These are phyloP conservation scores for Ailurus styani DNA, from an alignment of 2,113 vertebrate species.

Conservation along the genomic window DNA sequence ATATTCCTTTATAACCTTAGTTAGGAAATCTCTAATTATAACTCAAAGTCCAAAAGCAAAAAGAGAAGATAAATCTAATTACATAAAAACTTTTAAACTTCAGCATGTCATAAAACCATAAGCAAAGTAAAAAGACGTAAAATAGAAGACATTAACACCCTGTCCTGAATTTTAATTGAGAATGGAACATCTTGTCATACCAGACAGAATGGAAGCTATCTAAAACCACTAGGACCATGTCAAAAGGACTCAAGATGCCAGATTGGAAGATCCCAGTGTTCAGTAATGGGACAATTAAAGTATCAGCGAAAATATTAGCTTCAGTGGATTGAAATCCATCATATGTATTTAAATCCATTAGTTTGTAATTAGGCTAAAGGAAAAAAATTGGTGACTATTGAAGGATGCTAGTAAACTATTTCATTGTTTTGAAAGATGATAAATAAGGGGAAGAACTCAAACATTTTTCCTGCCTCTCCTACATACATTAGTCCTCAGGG, in stretches of 20 bases:
- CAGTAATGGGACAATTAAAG: not conserved
- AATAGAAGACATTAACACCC: not conserved
- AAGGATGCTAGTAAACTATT: not conserved
- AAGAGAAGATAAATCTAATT: not conserved
- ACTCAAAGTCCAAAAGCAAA: not conserved
- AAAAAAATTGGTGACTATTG: not conserved
- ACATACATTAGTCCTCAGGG: not conserved
- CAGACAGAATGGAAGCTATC: not conserved
- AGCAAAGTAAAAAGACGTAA: not conserved
- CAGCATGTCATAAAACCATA: not conserved
- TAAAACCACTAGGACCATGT: not conserved
- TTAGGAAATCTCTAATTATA: not conserved
- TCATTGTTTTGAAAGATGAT: not conserved
- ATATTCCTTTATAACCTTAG: not conserved
- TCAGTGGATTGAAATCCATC: not conserved
- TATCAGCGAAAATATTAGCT: constrained; percentile 16
- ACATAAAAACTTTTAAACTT: not conserved
- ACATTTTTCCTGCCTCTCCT: not conserved
- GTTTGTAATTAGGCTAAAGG: not conserved
- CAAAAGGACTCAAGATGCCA: not conserved
- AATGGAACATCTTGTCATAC: not conserved
- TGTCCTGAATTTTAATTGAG: not conserved
- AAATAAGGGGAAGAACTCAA: not conserved
- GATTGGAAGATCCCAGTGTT: not conserved
- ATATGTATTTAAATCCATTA: not conserved